Conservation (phyloP, 2,888 invertebrate genomes). For the Leptarthrus brevirostris region DNA sequence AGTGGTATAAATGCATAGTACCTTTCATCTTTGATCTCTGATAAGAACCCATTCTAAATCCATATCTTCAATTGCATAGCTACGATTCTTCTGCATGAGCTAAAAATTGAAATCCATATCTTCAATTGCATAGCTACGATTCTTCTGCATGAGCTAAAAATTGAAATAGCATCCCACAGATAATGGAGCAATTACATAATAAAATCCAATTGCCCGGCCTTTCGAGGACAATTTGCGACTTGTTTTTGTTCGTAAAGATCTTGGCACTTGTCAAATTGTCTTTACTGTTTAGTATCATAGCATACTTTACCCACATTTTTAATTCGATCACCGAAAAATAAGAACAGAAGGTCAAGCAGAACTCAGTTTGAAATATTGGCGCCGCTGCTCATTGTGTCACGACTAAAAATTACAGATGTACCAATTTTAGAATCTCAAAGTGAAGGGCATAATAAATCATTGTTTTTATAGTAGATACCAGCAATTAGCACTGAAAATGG, state of each 20-base stretch:
- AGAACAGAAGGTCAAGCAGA: neutral
- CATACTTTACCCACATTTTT: neutral
- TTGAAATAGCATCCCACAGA: neutral
- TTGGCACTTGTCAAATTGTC: neutral
- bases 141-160: too few relatives aligned
- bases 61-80: too few relatives aligned
- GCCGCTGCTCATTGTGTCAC: neutral
- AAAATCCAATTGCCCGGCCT: neutral
- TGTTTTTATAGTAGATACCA: too few relatives aligned
- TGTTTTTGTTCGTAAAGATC: neutral
- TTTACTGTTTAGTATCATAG: neutral
- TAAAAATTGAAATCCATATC: too few relatives aligned
- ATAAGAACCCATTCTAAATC: too few relatives aligned
- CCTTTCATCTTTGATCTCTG: too few relatives aligned
- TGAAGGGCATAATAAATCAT: neutral
- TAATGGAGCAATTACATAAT: neutral
- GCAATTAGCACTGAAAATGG: too few relatives aligned
- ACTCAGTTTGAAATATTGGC: neutral
- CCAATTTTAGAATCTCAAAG: neutral
- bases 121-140: too few relatives aligned
- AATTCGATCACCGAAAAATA: neutral
- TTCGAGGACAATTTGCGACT: neutral
- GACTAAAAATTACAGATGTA: neutral
- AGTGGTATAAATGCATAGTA: neutral
- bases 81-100: too few relatives aligned